These are phyloP conservation scores for Crematogaster levior DNA, from an alignment of 2,888 invertebrate genomes.

Conservation along the genomic window DNA sequence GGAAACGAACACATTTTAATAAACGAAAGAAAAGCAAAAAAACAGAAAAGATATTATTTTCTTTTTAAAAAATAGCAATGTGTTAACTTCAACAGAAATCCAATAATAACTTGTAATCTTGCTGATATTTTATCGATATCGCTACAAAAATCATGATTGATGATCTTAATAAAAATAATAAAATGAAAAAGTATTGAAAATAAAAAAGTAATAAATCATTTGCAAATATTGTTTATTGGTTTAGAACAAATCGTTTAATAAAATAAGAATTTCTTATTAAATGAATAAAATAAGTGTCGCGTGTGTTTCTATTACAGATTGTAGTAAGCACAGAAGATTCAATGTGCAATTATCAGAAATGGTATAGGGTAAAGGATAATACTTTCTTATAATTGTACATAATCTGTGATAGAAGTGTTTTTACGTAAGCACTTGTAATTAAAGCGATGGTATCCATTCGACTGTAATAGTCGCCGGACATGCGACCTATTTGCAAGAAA, in stretches of 20 bases:
- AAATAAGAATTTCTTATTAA: not conserved
- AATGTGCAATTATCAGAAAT: not conserved
- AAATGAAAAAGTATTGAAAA: not conserved
- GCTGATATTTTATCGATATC: not conserved
- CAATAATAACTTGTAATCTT: not conserved
- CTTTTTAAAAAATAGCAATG: not conserved
- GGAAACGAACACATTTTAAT: not conserved
- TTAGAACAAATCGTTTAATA: not conserved
- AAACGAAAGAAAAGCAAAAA: not conserved
- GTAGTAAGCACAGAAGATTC: not conserved
- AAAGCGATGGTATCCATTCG: slow-evolving; percentile 14
- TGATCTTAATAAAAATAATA: not conserved
- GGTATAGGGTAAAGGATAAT: not conserved
- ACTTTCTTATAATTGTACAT: not conserved
- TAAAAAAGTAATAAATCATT: not conserved
- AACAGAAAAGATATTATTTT: not conserved
- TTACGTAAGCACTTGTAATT: slow-evolving; percentile 18
- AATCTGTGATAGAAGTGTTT: slow-evolving; percentile 9
- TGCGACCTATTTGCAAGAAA: slow-evolving; percentile 48
- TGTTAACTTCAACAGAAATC: not conserved
- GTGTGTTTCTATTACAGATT: not conserved
- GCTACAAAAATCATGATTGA: not conserved
- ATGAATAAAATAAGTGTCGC: not conserved
- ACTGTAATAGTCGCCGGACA: slow-evolving; percentile 31
- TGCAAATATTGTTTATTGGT: not conserved